Conservation (phyloP, 2,113 vertebrate genomes). For the Pteropus alecto region DNA sequence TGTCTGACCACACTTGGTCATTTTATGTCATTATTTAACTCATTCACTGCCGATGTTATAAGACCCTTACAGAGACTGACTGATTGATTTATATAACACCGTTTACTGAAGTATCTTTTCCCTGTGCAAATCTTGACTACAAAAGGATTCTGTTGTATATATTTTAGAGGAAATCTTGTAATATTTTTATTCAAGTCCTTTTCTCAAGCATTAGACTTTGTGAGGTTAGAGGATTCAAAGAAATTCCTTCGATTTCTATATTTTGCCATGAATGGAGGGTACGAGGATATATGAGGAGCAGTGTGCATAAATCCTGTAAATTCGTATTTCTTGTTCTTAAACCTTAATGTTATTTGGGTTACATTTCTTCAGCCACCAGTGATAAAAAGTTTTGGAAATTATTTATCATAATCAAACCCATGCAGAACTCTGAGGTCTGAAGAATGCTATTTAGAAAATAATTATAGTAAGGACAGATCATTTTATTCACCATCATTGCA, state of each 20-base stretch:
- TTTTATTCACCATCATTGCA: background rate
- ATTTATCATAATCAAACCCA: background rate
- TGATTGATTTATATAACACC: background rate
- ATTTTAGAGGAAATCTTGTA: constrained; percentile 1
- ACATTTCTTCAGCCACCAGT: background rate
- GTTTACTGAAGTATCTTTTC: background rate
- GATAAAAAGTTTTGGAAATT: background rate
- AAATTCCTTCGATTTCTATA: background rate
- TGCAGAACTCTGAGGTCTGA: background rate
- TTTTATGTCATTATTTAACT: background rate
- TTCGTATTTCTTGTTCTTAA: constrained; percentile 2
- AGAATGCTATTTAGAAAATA: background rate
- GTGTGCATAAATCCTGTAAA: background rate
- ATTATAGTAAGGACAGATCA: background rate
- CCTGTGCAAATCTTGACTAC: background rate
- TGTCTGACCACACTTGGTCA: background rate
- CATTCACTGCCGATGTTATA: too few species aligned
- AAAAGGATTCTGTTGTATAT: background rate
- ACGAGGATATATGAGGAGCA: background rate
- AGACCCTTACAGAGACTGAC: background rate
- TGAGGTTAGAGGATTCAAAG: background rate
- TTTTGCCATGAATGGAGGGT: background rate
- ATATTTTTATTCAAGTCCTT: background rate
- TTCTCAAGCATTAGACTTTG: background rate
- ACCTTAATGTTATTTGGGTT: background rate